Conservation (phyloP, 2,888 invertebrate genomes). For the Adelphocoris suturalis region DNA sequence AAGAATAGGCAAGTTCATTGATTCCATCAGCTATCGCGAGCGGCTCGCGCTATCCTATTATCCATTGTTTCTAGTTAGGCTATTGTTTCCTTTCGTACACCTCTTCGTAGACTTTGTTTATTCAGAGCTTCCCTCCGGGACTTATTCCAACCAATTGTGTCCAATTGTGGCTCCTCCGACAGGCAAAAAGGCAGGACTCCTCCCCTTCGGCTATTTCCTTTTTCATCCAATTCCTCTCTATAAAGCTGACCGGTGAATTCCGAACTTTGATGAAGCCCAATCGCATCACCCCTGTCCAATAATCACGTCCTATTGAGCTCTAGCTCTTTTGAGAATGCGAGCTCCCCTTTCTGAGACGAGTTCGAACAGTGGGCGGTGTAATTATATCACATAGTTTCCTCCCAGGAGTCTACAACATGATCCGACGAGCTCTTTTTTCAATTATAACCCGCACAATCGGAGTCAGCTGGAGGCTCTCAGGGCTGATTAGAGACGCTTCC, state of each 20-base stretch:
- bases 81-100: slow-evolving; percentile 15
- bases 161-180: slow-evolving; percentile 9
- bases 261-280: slow-evolving; percentile 44
- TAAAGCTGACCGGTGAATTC: slow-evolving; percentile 18
- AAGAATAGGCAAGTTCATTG: neutral
- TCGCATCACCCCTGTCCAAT: slow-evolving; percentile 13
- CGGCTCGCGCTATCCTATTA: neutral
- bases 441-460: slow-evolving; percentile 64
- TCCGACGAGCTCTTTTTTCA: slow-evolving; percentile 41
- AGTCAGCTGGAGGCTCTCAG: slow-evolving; percentile 22
- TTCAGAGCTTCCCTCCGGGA: neutral
- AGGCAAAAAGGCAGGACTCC: neutral
- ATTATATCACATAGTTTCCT: slow-evolving; percentile 46
- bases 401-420: neutral
- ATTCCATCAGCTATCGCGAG: slow-evolving; percentile 7
- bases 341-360: slow-evolving; percentile 5
- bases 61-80: slow-evolving; percentile 8
- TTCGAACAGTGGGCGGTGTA: slow-evolving; percentile 16
- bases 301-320: slow-evolving; percentile 32
- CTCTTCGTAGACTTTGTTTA: slow-evolving; percentile 16
- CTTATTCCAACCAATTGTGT: slow-evolving; percentile 29
- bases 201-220: slow-evolving; percentile 1
- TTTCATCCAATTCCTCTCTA: neutral
- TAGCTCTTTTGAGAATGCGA: neutral
- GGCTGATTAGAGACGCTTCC: slow-evolving; percentile 47